Percentiles rank a stretch among this genome's conserved stretches.
These are phyloP conservation scores for Macrotus californicus DNA, from an alignment of 2,113 vertebrate species.

Conservation along the genomic window DNA sequence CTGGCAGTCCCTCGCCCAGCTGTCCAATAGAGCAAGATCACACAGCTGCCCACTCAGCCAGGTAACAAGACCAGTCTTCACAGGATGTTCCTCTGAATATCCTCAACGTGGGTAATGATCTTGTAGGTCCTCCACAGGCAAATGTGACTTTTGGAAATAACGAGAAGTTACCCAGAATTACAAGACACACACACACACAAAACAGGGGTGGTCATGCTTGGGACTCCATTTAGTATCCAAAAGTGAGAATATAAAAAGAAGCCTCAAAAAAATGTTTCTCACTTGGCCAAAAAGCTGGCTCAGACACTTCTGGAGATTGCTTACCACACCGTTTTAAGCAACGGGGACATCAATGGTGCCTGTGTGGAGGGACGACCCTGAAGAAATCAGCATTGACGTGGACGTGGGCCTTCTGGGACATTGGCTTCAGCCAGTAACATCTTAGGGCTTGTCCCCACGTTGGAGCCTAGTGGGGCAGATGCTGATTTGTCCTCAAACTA, in stretches of 20 bases:
- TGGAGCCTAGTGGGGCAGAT: neutral
- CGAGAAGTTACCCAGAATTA: neutral
- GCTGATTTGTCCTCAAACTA: neutral
- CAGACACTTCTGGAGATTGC: neutral
- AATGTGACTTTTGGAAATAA: constrained; percentile 20
- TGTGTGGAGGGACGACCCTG: neutral
- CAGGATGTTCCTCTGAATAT: neutral
- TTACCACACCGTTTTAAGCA: neutral
- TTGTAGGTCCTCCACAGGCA: neutral
- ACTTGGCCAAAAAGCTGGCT: neutral
- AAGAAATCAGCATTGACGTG: neutral
- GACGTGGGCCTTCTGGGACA: neutral
- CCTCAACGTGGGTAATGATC: neutral
- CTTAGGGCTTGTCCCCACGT: neutral
- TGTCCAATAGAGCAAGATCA: neutral
- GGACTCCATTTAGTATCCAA: neutral
- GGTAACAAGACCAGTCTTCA: neutral
- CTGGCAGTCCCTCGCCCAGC: neutral
- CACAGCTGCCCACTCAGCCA: neutral
- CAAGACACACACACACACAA: neutral
- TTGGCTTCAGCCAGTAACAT: too few relatives aligned
- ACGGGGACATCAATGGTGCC: neutral
- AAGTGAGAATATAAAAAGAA: neutral
- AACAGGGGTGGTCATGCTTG: neutral
- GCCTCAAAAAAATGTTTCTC: neutral